Evolutionary conservation across 2,888 invertebrate species (phyloP).

Genomic region (Carabus problematicus): DNA sequence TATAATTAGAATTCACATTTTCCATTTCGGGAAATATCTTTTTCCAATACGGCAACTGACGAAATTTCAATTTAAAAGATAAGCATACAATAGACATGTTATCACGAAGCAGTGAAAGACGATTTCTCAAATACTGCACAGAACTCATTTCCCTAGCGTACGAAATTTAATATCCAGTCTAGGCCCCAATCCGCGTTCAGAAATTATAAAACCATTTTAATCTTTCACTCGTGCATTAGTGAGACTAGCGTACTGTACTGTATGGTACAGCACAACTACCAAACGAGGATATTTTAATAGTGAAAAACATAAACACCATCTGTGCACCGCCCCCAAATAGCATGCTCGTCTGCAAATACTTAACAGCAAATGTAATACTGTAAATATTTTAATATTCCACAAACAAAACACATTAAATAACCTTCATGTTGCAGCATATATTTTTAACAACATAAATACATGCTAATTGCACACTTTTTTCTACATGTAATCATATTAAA

Average conservation of each 20-base stretch:
- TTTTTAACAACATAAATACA: too few species aligned
- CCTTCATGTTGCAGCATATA: too few species aligned
- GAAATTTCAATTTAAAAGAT: conserved; percentile 31
- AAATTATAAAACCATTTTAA: conserved; percentile 51
- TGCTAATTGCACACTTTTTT: too few species aligned
- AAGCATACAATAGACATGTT: conserved; percentile 2
- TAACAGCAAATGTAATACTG: too few species aligned
- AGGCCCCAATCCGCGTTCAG: conserved; percentile 44
- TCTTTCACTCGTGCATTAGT: conserved; percentile 48
- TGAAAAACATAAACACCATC: too few species aligned
- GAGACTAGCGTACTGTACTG: conserved; percentile 22
- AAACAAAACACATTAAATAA: too few species aligned
- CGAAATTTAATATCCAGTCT: conserved; percentile 46
- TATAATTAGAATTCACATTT: conserved; percentile 3
- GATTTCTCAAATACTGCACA: conserved; percentile 27
- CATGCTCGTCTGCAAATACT: too few species aligned
- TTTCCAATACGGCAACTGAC: conserved; percentile 10
- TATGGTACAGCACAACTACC: too few species aligned
- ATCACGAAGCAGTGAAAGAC: conserved; percentile 15
- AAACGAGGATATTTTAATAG: too few species aligned
- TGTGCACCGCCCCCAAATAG: too few species aligned
- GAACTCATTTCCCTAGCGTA: conserved; percentile 48
- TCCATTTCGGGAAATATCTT: background rate
- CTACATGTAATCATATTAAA: too few species aligned
- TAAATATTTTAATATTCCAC: too few species aligned